Base-by-base conservation (phyloP, 1,140 invertebrate species). In the Uloborus diversus region DNA sequence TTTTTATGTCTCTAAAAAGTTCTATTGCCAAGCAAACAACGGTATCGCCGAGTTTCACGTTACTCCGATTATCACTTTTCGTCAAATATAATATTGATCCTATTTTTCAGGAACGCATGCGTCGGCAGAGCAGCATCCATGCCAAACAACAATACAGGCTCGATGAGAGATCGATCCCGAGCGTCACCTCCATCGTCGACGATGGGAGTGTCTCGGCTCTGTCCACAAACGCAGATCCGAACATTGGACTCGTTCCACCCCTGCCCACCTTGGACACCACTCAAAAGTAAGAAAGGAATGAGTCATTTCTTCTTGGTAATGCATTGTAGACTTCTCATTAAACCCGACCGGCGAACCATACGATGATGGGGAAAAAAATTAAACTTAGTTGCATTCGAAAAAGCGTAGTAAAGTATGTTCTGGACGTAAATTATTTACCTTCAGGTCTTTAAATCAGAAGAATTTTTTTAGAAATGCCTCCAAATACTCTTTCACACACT, bases 141-240 rank as follows among this genome's bases (percentile, higher is more conserved):
- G 49, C 17, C 49, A 53, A 53, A 53, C 17, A 28, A 13, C 47
- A 30, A 2, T 65, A 53, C 17, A 56, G 32, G n/a, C 61, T 53
- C 28, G 61, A 76, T 27, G 73, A 76, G 13, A 42, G 27, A n/a
- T 65, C 37, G 28, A 37, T 76, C 14, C 49, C 73, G 0, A 76
- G 73, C 42, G 33, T 37, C 17, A 65, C 61, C 23, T 65, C 61
- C 11, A 56, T 65, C 13, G 61, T 76, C 11, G 61, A 65, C 13
- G 59, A 35, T 20, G 14, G 1, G 14, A 49, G 37, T 51, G 4
- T 65, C 3, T 35, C 33, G 9, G 47, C 42, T 56, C 28, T 76
- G 5, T 28, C 61, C 33, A 25, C 61, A 27, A 76, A 64, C 56
- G 73, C 61, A 11, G 73, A 76, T 42, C 73, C 73, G 14, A 76